These are phyloP conservation scores for Lasioglossum albipes DNA, from an alignment of 1,140 invertebrate genomes.

Conservation along the genomic window DNA sequence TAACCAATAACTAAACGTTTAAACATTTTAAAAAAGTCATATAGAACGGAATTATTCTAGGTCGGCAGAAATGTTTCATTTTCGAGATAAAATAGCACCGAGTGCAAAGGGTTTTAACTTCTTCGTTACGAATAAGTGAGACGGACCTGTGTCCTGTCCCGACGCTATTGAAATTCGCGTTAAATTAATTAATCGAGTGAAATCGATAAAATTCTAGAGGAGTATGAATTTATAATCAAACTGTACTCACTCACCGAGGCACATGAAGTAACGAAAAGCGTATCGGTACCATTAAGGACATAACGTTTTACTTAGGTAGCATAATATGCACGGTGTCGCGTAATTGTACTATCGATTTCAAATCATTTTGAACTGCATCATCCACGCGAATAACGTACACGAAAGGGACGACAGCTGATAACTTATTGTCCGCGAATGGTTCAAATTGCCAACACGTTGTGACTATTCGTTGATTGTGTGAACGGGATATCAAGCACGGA, in stretches of 20 bases:
- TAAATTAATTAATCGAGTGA: conserved; percentile 2
- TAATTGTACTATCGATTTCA: conserved; percentile 54
- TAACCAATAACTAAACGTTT: too few relatives aligned
- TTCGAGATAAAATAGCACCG: too few relatives aligned
- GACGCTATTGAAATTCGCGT: not conserved
- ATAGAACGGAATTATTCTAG: too few relatives aligned
- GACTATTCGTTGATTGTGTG: conserved; percentile 52
- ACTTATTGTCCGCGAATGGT: conserved; percentile 32
- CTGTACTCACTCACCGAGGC: conserved; percentile 31
- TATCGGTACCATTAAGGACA: conserved; percentile 50
- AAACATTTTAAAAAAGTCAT: too few relatives aligned
- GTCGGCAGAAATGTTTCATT: too few relatives aligned
- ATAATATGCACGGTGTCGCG: conserved; percentile 56
- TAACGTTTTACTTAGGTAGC: conserved; percentile 58
- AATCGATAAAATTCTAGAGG: too few relatives aligned
- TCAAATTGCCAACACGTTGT: conserved; percentile 44
- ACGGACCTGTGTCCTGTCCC: not conserved
- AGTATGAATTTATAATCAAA: conserved; percentile 6
- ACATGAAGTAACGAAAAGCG: conserved; percentile 45
- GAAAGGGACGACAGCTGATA: conserved; percentile 26
- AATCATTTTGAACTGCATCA: conserved; percentile 44
- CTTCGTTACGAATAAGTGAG: not conserved
- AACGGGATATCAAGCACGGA: conserved; percentile 55
- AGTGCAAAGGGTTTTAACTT: not conserved
- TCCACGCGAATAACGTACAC: conserved; percentile 24